These are phyloP conservation scores for Lysiphlebus fabarum DNA, from an alignment of 1,140 invertebrate species.

Conservation along the genomic window DNA sequence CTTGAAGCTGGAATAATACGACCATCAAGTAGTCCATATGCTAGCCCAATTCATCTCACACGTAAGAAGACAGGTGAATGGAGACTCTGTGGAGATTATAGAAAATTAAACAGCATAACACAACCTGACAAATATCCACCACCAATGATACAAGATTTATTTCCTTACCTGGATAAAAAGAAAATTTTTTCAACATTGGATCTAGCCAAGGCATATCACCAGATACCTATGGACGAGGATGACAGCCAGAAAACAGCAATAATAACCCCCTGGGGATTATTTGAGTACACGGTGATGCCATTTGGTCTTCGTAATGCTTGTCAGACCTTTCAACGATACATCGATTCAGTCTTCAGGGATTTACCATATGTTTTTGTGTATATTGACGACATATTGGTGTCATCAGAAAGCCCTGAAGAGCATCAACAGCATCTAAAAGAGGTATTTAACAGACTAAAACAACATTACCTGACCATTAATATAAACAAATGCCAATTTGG, in stretches of 20 bases:
- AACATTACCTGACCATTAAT: too few relatives aligned
- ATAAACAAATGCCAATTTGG: too few relatives aligned
- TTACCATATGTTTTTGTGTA: too few relatives aligned
- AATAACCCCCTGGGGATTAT: constrained; percentile 27
- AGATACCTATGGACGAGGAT: constrained; percentile 40
- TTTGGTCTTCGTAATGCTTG: constrained; percentile 37
- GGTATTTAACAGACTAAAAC: too few relatives aligned
- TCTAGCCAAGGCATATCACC: constrained; percentile 45
- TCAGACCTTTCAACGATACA: constrained; percentile 31
- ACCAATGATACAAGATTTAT: constrained; percentile 35
- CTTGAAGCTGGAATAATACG: constrained; percentile 27
- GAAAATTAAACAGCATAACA: constrained; percentile 39
- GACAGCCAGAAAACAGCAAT: constrained; percentile 44
- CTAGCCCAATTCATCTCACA: constrained; percentile 40
- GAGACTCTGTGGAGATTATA: constrained; percentile 42
- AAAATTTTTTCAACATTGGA: constrained; percentile 45
- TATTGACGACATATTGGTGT: too few relatives aligned
- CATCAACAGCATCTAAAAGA: too few relatives aligned
- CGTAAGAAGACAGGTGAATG: constrained; percentile 37
- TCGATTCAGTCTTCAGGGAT: constrained; percentile 24
- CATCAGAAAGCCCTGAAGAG: too few relatives aligned
- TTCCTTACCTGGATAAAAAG: constrained; percentile 36
- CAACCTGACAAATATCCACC: constrained; percentile 36
- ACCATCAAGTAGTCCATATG: constrained; percentile 39
- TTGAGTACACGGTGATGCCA: constrained; percentile 40